These are phyloP conservation scores for Ophthalmolycus amberensis DNA, from an alignment of 2,113 vertebrate species.

Conservation along the genomic window DNA sequence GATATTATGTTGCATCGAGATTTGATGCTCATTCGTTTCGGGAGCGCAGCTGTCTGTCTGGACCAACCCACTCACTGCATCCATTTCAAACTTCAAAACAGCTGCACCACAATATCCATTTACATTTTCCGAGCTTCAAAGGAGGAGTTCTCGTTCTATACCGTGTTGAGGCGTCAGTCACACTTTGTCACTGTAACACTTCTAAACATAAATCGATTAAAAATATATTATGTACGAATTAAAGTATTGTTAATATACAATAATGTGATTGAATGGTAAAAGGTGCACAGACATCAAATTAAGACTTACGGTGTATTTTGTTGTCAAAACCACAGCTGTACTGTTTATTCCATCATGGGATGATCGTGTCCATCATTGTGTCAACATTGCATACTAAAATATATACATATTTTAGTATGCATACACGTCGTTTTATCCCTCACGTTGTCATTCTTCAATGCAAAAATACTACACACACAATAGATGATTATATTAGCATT, in stretches of 20 bases:
- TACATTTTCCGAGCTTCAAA: not conserved
- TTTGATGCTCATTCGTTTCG: slow-evolving; percentile 32
- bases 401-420: not conserved
- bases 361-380: not conserved
- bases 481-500: not conserved
- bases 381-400: not conserved
- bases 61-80: slow-evolving; percentile 1
- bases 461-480: not conserved
- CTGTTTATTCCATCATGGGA: not conserved
- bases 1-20: slow-evolving; percentile 39
- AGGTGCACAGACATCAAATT: not conserved
- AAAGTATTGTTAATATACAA: not conserved
- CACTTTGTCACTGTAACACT: not conserved
- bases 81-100: slow-evolving; percentile 37
- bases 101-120: not conserved
- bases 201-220: not conserved
- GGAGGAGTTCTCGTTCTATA: not conserved
- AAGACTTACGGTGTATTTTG: not conserved
- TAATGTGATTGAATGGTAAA: not conserved
- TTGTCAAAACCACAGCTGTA: not conserved
- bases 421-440: not conserved
- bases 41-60: slow-evolving; percentile 31
- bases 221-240: not conserved
- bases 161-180: too few species aligned
- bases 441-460: not conserved